Base-by-base conservation (phyloP, 2,797 vertebrate genomes). In the Hyperoplus lanceolatus region DNA sequence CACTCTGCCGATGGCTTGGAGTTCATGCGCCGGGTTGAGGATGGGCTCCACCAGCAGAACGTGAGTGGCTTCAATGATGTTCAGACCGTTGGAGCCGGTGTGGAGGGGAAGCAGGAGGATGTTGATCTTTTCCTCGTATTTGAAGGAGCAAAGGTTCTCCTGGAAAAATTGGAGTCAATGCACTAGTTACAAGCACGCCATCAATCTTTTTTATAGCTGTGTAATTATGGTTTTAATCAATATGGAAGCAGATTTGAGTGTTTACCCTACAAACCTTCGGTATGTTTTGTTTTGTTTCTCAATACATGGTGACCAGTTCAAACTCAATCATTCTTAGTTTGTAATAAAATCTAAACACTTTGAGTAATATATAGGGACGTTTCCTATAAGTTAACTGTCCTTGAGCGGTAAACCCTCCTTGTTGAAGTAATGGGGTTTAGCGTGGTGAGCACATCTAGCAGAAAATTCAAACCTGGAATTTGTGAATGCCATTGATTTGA, bases 131-230 rank as follows among this genome's bases (percentile, higher is more conserved):
- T 97, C 96, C 79, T 99, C 96, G 0, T 97, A 96, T 88, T 99
- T 99, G 94, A 99, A 99, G 50, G 97, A 96, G 75, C 97, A 96
- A 39, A 99, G 96, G 80, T 99, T 99, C 91, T 99, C 97, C 98
- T 99, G 87, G 48, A 79, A 59, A 46, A 70, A 12, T 3, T 0
- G 58, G 11, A 58, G 29, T 67, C 9, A 71, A 18, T 3, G 5
- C 41, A 38, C 1, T 2, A 49, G 60, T 51, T 74, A 13, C 3
- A 65, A 45, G 49, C 8, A 67, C 12, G 5, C 14, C 0, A 29
- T 29, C 29, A 29, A 29, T 29, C 29, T 29, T 29, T 29, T 29
- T 29, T 29, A 29, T 29, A 29, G 13, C 3, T 5, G 39, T 41
- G 39, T 49, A 6, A 11, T 48, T n/a, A 12, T 11, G 15, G 1